Evolutionary conservation across 2,113 vertebrate species (phyloP).

Genomic region (Polypterus bichir): DNA sequence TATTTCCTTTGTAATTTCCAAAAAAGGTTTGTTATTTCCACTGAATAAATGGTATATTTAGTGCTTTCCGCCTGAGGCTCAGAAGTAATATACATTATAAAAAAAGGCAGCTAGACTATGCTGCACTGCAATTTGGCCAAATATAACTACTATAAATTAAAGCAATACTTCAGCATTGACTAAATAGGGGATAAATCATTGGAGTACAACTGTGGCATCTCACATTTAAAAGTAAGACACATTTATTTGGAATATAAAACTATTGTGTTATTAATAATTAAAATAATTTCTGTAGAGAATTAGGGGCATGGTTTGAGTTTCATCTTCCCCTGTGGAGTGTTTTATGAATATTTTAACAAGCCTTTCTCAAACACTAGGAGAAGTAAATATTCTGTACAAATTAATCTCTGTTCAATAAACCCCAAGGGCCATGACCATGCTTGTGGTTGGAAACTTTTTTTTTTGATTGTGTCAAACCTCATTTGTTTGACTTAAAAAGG

Average conservation of each 20-base stretch:
- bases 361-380: slow-evolving; percentile 20
- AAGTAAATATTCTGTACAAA: slow-evolving; percentile 33
- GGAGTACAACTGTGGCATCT: slow-evolving; percentile 27
- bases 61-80: not conserved
- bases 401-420: slow-evolving; percentile 29
- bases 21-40: not conserved
- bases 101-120: slow-evolving; percentile 36
- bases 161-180: slow-evolving; percentile 46
- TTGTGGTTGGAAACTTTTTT: not conserved
- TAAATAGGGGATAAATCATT: slow-evolving; percentile 43
- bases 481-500: slow-evolving; percentile 25
- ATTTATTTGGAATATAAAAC: slow-evolving; percentile 36
- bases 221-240: slow-evolving; percentile 17
- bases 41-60: not conserved
- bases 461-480: slow-evolving; percentile 10
- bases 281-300: slow-evolving; percentile 33
- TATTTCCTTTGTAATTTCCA: not conserved
- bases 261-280: slow-evolving; percentile 53
- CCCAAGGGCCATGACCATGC: slow-evolving; percentile 18
- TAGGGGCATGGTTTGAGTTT: slow-evolving; percentile 40
- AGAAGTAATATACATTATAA: slow-evolving; percentile 10
- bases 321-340: slow-evolving; percentile 40
- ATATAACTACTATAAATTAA: slow-evolving; percentile 55
- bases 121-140: slow-evolving; percentile 45
- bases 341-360: slow-evolving; percentile 24